phyloP scores from a whole-genome alignment of 2,797 vertebrate genomes.

The Pantherophis vulpinus region DNA sequence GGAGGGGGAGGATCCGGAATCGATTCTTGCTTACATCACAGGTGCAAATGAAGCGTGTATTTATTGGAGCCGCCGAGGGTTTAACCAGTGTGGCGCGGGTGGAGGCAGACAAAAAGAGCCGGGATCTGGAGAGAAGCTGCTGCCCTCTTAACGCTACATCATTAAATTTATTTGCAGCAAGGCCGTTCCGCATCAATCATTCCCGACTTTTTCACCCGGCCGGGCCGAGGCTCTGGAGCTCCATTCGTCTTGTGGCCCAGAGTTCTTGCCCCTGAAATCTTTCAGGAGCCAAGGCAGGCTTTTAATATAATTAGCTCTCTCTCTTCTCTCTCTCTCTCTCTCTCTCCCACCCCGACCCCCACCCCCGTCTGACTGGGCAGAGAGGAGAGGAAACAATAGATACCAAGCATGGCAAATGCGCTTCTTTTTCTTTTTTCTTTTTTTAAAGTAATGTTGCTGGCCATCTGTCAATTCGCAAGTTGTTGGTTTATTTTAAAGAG shows the following conservation, averaged over 20 bases:
- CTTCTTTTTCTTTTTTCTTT: not conserved
- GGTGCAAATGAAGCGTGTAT: not conserved
- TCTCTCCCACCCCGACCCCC: not conserved
- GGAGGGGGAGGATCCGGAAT: not conserved
- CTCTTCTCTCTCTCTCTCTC: constrained; percentile 40
- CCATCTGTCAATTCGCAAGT: constrained; percentile 48
- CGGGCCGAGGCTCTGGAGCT: not conserved
- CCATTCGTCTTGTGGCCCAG: constrained; percentile 12
- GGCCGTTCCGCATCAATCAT: constrained; percentile 24
- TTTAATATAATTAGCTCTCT: constrained; percentile 63
- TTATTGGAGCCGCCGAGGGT: not conserved
- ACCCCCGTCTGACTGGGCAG: constrained; percentile 26
- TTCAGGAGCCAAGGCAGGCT: constrained; percentile 53
- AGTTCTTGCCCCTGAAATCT: constrained; percentile 19
- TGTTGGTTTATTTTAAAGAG: constrained; percentile 33
- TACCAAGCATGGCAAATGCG: constrained; percentile 33
- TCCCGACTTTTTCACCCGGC: not conserved
- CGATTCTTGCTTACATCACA: not conserved
- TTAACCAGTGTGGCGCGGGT: not conserved
- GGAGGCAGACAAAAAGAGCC: not conserved
- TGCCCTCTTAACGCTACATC: not conserved
- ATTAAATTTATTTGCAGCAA: constrained; percentile 46
- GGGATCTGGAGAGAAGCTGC: not conserved
- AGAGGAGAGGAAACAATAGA: constrained; percentile 69
- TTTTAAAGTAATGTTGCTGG: constrained; percentile 15